These are phyloP conservation scores for Paramisgurnus dabryanus DNA, from an alignment of 2,113 vertebrate species.

Conservation along the genomic window DNA sequence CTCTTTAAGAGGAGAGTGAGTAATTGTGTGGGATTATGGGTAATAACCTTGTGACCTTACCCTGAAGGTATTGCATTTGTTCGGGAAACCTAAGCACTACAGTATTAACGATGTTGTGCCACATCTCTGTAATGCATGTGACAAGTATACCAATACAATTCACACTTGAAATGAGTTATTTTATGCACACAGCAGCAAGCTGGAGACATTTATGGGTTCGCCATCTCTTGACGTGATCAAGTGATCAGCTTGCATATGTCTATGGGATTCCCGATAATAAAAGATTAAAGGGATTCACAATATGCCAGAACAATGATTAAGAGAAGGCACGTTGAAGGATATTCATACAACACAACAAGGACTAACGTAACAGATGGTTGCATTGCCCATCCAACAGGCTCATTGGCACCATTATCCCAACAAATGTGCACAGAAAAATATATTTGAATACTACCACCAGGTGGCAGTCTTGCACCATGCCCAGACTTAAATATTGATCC, in stretches of 20 bases:
- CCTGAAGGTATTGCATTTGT: not conserved
- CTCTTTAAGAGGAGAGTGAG: constrained; percentile 29
- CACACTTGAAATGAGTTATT: not conserved
- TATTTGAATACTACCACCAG: constrained; percentile 16
- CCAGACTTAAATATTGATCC: not conserved
- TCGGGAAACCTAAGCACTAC: not conserved
- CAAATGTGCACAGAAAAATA: not conserved
- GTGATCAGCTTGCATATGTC: constrained; percentile 9
- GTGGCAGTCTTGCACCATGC: constrained; percentile 41
- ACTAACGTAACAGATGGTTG: constrained; percentile 51
- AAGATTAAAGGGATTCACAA: constrained; percentile 1
- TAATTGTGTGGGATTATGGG: constrained; percentile 33
- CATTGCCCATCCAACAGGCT: constrained; percentile 47
- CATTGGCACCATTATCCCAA: constrained; percentile 23
- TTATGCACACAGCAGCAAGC: not conserved
- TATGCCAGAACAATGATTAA: constrained; percentile 19
- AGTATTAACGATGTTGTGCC: not conserved
- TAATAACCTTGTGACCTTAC: constrained; percentile 13
- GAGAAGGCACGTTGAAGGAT: constrained; percentile 21
- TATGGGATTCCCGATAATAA: not conserved
- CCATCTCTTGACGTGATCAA: constrained; percentile 8
- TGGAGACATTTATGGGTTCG: not conserved
- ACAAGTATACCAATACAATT: not conserved
- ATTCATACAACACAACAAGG: constrained; percentile 35
- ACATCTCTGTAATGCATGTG: not conserved